Evolutionary conservation across 2,888 invertebrate genomes (phyloP).

Genomic region (Silvanus unidentatus): DNA sequence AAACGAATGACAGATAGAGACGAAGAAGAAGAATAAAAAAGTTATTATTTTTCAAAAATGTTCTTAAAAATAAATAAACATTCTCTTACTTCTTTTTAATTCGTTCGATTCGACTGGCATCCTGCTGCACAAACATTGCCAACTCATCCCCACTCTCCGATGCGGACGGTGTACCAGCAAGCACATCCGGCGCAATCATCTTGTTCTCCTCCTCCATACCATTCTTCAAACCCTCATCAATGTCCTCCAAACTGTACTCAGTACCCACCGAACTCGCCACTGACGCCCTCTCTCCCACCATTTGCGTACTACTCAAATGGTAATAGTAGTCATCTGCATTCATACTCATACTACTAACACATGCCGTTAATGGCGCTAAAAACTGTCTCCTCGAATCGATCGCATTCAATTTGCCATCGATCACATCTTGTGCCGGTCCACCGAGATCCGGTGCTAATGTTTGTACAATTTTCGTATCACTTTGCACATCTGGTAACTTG

Average conservation of each 20-base stretch:
- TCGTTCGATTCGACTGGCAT: conserved; percentile 75
- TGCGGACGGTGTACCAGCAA: conserved; percentile 64
- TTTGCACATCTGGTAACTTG: conserved; percentile 32
- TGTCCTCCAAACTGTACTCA: conserved; percentile 62
- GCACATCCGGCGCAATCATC: conserved; percentile 67
- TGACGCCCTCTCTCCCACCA: conserved; percentile 53
- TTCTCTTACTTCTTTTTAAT: conserved; percentile 63
- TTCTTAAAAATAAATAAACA: too few species aligned
- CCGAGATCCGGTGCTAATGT: conserved; percentile 52
- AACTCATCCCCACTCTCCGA: conserved; percentile 62
- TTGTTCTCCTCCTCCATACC: conserved; percentile 47
- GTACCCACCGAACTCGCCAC: conserved; percentile 60
- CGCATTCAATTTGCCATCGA: conserved; percentile 24
- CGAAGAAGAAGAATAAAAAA: too few species aligned
- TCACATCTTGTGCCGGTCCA: conserved; percentile 37
- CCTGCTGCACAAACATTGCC: conserved; percentile 78
- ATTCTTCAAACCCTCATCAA: conserved; percentile 55
- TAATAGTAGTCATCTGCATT: conserved; percentile 54
- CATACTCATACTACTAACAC: conserved; percentile 54
- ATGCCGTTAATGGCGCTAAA: conserved; percentile 71
- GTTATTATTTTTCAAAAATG: too few species aligned
- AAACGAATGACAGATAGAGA: too few species aligned
- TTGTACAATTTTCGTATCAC: conserved; percentile 23
- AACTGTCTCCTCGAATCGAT: conserved; percentile 72
- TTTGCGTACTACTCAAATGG: conserved; percentile 39